A percentile compares a stretch with the other conserved stretches of the same genome.
These are phyloP conservation scores for Gracilinanus agilis DNA, from an alignment of 2,113 vertebrate species.

Conservation along the genomic window DNA sequence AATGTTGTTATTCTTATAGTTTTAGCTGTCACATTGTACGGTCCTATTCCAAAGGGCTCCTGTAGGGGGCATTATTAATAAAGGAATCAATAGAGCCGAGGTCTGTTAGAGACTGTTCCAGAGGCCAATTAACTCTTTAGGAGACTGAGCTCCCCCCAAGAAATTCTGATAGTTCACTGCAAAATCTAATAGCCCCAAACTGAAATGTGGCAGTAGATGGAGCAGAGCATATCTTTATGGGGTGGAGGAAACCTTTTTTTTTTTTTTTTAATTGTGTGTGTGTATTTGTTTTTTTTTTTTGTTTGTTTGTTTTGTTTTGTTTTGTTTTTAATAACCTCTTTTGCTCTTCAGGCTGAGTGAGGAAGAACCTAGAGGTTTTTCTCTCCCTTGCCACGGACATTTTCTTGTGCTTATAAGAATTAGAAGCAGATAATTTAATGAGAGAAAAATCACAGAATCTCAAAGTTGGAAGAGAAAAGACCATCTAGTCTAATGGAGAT, in stretches of 20 bases:
- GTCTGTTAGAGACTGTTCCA: fast-evolving
- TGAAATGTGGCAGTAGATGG: slow-evolving; percentile 34
- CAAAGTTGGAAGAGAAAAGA: not conserved
- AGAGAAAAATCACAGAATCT: not conserved
- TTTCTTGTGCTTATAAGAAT: not conserved
- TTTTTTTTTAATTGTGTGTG: too few species aligned
- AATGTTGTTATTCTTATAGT: slow-evolving; percentile 65
- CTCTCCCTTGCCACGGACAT: not conserved
- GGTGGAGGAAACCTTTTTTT: not conserved
- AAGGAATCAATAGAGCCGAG: slow-evolving; percentile 68
- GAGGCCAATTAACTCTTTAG: not conserved
- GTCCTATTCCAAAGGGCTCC: slow-evolving; percentile 55
- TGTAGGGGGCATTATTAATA: slow-evolving; percentile 82
- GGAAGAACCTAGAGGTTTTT: not conserved
- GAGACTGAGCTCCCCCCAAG: not conserved
- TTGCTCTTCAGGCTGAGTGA: slow-evolving; percentile 32
- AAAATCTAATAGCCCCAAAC: slow-evolving; percentile 30
- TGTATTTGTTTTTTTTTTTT: slow-evolving; percentile 43
- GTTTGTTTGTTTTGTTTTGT: too few species aligned
- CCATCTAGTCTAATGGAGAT: not conserved
- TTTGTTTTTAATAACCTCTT: not conserved
- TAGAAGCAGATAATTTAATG: slow-evolving; percentile 11
- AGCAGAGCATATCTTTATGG: slow-evolving; percentile 28
- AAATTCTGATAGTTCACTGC: not conserved
- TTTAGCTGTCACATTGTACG: fast-evolving